A percentile compares a stretch with the other conserved stretches of the same genome.
Evolutionary conservation across 2,797 vertebrate genomes (phyloP).

Genomic region (Pseudopleuronectes americanus): DNA sequence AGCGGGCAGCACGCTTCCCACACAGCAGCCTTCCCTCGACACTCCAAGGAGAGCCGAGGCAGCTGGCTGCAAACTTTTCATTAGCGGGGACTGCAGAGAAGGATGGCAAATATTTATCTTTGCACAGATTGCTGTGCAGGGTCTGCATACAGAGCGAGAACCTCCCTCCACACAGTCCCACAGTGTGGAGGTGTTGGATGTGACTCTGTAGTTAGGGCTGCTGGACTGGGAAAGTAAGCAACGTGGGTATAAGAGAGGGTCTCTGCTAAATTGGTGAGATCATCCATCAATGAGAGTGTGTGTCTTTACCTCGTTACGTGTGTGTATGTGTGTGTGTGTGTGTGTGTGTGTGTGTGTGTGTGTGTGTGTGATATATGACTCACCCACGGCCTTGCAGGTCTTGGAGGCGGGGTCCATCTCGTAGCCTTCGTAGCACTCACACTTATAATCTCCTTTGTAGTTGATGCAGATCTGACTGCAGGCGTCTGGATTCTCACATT

Average conservation of each 20-base stretch:
- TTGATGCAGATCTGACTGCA: conserved; percentile 99
- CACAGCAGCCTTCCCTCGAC: conserved; percentile 31
- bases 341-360: conserved; percentile 16
- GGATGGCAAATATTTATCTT: conserved; percentile 82
- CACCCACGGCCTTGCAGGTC: conserved; percentile 98
- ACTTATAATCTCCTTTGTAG: conserved; percentile 98
- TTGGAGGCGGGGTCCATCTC: conserved; percentile 96
- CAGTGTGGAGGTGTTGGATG: conserved; percentile 55
- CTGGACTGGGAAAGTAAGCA: conserved; percentile 33
- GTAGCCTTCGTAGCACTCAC: conserved; percentile 96
- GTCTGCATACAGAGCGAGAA: conserved; percentile 69
- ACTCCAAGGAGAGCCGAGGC: conserved; percentile 56
- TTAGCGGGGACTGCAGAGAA: conserved; percentile 69
- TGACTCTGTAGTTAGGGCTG: conserved; percentile 35
- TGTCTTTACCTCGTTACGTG: not conserved
- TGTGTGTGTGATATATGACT: conserved; percentile 54
- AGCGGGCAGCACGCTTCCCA: conserved; percentile 25
- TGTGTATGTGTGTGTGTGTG: conserved; percentile 18
- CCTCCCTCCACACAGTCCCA: conserved; percentile 46
- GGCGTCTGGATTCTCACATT: conserved; percentile 94
- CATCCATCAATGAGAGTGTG: conserved; percentile 36
- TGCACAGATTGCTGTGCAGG: conserved; percentile 68
- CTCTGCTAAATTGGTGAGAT: conserved; percentile 15
- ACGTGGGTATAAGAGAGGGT: conserved; percentile 29
- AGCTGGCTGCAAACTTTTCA: conserved; percentile 75